Evolutionary conservation across 1,140 invertebrate species (phyloP).

Genomic region (Pygmarrhopalites habei): DNA sequence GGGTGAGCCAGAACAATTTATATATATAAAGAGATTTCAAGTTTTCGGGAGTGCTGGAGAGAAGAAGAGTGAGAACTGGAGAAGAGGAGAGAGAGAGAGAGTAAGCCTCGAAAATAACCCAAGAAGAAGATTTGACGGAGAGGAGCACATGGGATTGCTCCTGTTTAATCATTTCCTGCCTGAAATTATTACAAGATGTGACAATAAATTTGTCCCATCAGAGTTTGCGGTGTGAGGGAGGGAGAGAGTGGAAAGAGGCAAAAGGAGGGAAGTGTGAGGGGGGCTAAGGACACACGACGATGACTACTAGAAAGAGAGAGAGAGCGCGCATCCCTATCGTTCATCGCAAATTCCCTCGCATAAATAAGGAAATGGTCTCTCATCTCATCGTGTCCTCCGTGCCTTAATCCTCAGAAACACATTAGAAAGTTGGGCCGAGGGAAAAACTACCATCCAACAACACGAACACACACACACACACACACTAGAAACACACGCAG

Average conservation of each 20-base stretch:
- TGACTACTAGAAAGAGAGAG: too few species aligned
- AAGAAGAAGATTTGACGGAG: constrained; percentile 1
- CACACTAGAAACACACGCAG: too few species aligned
- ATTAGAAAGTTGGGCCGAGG: constrained; percentile 7
- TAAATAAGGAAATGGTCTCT: constrained; percentile 25
- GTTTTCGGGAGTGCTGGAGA: neutral
- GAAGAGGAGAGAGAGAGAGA: neutral
- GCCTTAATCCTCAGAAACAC: constrained; percentile 7
- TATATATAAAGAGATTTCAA: too few species aligned
- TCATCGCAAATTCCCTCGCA: constrained; percentile 7
- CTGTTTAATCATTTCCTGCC: constrained; percentile 31
- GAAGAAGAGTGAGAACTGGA: neutral
- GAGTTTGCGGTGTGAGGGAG: constrained; percentile 14
- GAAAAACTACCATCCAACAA: too few species aligned
- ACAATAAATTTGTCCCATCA: constrained; percentile 34
- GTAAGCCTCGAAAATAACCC: neutral
- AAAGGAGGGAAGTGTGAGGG: too few species aligned
- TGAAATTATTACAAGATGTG: constrained; percentile 32
- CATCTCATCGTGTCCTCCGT: neutral
- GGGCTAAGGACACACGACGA: too few species aligned
- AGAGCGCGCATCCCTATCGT: constrained; percentile 7
- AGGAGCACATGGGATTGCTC: constrained; percentile 11
- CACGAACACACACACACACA: too few species aligned
- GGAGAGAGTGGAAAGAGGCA: too few species aligned
- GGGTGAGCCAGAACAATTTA: too few species aligned